Percentiles rank a stretch among this genome's conserved stretches.
These are phyloP conservation scores for Gallinago stenura DNA, from an alignment of 2,797 vertebrate genomes.

Conservation along the genomic window DNA sequence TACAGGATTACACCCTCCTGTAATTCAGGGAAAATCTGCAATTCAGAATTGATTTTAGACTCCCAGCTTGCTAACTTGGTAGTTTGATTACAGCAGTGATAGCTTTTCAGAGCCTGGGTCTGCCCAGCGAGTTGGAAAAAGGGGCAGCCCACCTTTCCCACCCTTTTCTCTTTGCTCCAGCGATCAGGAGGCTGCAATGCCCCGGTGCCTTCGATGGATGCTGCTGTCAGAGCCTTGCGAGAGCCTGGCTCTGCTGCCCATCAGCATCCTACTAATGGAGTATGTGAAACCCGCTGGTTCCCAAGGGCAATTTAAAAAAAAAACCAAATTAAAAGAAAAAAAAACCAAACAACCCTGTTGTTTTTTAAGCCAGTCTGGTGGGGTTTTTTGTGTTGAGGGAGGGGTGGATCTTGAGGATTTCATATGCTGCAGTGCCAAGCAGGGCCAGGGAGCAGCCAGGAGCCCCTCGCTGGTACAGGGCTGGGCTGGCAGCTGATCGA, in stretches of 20 bases:
- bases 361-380: neutral
- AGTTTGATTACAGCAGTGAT: neutral
- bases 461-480: neutral
- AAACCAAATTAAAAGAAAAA: neutral
- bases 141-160: neutral
- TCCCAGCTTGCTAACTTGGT: neutral
- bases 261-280: neutral
- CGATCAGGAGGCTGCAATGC: neutral
- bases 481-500: neutral
- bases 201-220: too few species aligned
- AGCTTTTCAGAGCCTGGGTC: neutral
- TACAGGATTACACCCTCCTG: neutral
- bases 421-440: neutral
- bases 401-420: neutral
- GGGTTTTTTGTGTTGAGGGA: neutral
- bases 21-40: neutral
- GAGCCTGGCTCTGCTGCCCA: neutral
- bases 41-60: neutral
- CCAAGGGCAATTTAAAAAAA: neutral
- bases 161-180: neutral
- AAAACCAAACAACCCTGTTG: neutral
- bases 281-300: accelerated
- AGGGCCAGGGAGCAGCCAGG: neutral
- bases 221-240: neutral
- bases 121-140: neutral